Base-by-base conservation (phyloP, 2,888 invertebrate species). In the Sinelater perroti region DNA sequence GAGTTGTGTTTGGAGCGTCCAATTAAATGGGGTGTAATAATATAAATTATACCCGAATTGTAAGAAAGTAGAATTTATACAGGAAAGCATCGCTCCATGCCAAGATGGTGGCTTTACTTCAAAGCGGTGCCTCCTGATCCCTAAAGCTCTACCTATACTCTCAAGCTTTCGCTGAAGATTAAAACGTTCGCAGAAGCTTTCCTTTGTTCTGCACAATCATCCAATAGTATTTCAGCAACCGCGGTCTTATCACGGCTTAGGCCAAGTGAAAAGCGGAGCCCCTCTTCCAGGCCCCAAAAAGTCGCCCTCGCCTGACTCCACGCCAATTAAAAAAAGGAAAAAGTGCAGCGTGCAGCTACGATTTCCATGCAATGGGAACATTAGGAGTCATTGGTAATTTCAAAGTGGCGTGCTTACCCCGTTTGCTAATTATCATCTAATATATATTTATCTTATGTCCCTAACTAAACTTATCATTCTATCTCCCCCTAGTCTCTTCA, bases 371-470 rank as follows among this genome's bases (percentile, higher is more conserved):
- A 51, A 30, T 28, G 24, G 38, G 31, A 20, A 35, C 51, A 56
- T 56, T 56, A 56, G 14, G 30, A 26, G 21, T 30, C 21, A 45
- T 45, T 46, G 33, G 51, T 56, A 56, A 56, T 56, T 51, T 56
- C 38, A 18, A 56, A 46, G 52, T 56, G 28, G 51, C 56, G 45
- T 56, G 51, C 30, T 44, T 24, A 16, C 38, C 36, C 33, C 33
- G 31, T 30, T 30, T 26, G 36, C 53, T 53, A 53, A 53, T 53
- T 35, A 53, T 53, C 53, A 36, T 53, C n/a, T n/a, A n/a, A n/a
- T n/a, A n/a, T n/a, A n/a, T n/a, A n/a, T n/a, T n/a, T n/a, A n/a
- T n/a, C n/a, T n/a, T n/a, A n/a, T n/a, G n/a, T n/a, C n/a, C n/a
- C n/a, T n/a, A n/a, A n/a, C n/a, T n/a, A n/a, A n/a, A n/a, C n/a